phyloP scores from a whole-genome alignment of 2,888 invertebrate species.

The Cephus pygmeus region DNA sequence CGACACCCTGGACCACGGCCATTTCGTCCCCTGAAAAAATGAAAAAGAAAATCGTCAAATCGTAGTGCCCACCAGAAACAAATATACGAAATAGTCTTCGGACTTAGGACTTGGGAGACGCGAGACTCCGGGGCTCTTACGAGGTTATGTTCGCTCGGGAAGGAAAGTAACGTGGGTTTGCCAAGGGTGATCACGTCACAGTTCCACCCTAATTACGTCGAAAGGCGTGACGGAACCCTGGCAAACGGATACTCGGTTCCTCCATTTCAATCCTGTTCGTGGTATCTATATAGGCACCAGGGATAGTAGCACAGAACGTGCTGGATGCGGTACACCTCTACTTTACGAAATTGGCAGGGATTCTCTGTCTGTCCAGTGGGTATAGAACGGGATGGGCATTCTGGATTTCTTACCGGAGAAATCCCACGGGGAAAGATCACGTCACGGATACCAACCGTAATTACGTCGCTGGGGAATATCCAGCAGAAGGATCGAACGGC shows the following conservation, averaged over 20 bases:
- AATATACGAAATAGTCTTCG: neutral
- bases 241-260: slow-evolving; percentile 3
- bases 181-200: slow-evolving; percentile 4
- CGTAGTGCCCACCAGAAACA: neutral
- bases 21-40: slow-evolving; percentile 80
- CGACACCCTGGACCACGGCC: slow-evolving; percentile 84
- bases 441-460: slow-evolving; percentile 15
- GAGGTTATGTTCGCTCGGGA: neutral
- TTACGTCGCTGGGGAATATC: slow-evolving; percentile 12
- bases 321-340: slow-evolving; percentile 14
- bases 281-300: neutral
- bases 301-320: slow-evolving; percentile 11
- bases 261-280: slow-evolving; percentile 3
- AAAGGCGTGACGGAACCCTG: neutral
- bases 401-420: neutral
- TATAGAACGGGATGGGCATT: neutral
- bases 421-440: slow-evolving; percentile 3
- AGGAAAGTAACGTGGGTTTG: neutral
- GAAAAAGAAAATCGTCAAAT: neutral
- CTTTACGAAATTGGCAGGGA: slow-evolving; percentile 19
- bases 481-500: neutral
- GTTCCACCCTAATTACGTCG: slow-evolving; percentile 6
- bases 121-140: neutral
- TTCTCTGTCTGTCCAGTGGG: slow-evolving; percentile 11
- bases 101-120: neutral